Percentiles rank a stretch among this genome's conserved stretches.
These are phyloP conservation scores for Alosa sapidissima DNA, from an alignment of 2,797 vertebrate species.

Conservation along the genomic window DNA sequence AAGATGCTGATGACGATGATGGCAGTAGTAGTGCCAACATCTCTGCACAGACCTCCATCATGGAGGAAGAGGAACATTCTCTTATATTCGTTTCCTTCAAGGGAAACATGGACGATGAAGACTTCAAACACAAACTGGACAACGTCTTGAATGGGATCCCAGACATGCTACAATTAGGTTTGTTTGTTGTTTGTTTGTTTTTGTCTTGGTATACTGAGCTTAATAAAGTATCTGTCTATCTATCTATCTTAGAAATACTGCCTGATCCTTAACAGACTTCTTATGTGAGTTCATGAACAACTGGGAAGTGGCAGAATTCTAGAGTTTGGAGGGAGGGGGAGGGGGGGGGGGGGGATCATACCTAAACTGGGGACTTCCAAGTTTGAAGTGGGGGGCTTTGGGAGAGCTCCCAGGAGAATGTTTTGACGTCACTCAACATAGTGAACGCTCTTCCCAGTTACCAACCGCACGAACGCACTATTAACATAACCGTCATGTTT, in stretches of 20 bases:
- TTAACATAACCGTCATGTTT: neutral
- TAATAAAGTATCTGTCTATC: no score
- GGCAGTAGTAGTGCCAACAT: constrained; percentile 52
- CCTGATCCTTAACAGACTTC: neutral
- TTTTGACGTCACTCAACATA: no score
- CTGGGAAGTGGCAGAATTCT: no score
- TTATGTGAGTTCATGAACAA: no score
- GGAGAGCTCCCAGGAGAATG: no score
- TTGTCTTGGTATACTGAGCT: neutral
- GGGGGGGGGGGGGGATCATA: no score
- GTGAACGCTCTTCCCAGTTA: no score
- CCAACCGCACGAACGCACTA: no score
- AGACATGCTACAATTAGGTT: constrained; percentile 89
- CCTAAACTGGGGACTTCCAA: no score
- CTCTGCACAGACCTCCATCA: constrained; percentile 52
- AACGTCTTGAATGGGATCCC: constrained; percentile 85
- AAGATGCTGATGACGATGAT: constrained; percentile 74
- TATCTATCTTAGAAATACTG: neutral
- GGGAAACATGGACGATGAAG: constrained; percentile 90
- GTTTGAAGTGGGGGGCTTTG: no score
- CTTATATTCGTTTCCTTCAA: constrained; percentile 92
- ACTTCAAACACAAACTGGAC: constrained; percentile 89
- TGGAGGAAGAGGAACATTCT: constrained; percentile 69
- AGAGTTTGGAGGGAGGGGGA: no score
- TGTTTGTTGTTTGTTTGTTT: constrained; percentile 42